These are phyloP conservation scores for Benitochromis conjunctus DNA, from an alignment of 2,113 vertebrate genomes.

Conservation along the genomic window DNA sequence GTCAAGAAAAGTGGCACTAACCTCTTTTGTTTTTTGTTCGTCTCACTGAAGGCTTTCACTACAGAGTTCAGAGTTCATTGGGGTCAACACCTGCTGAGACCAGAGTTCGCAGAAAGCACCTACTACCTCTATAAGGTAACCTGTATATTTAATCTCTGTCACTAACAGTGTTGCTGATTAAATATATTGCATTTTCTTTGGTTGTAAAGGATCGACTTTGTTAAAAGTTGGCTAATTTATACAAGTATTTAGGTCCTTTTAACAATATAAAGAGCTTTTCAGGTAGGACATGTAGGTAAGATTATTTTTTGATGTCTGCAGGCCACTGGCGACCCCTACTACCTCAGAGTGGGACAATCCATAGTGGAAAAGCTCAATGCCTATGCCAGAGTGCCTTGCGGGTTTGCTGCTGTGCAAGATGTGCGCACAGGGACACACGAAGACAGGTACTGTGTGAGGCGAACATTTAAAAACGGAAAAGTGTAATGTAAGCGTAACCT, in stretches of 20 bases:
- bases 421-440: constrained; percentile 97
- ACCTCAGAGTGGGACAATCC: constrained; percentile 95
- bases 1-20: not conserved
- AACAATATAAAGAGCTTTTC: not conserved
- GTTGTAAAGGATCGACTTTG: not conserved
- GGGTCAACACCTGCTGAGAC: constrained; percentile 95
- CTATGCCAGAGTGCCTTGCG: constrained; percentile 93
- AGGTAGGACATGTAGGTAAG: not conserved
- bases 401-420: constrained; percentile 97
- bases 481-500: not conserved
- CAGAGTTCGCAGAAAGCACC: constrained; percentile 98
- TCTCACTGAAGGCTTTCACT: constrained; percentile 86
- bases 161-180: not conserved
- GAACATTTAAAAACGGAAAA: not conserved
- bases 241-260: not conserved
- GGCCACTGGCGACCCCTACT: constrained; percentile 97
- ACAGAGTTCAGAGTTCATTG: constrained; percentile 97
- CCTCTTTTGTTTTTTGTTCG: not conserved
- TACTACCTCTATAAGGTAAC: constrained; percentile 96
- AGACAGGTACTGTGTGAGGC: constrained; percentile 81
- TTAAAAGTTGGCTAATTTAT: not conserved
- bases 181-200: not conserved
- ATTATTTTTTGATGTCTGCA: constrained; percentile 39
- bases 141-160: not conserved
- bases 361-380: constrained; percentile 98